A percentile compares a stretch with the other conserved stretches of the same genome.
Conservation (phyloP, 2,113 vertebrate species). For the Pitta sordida region DNA sequence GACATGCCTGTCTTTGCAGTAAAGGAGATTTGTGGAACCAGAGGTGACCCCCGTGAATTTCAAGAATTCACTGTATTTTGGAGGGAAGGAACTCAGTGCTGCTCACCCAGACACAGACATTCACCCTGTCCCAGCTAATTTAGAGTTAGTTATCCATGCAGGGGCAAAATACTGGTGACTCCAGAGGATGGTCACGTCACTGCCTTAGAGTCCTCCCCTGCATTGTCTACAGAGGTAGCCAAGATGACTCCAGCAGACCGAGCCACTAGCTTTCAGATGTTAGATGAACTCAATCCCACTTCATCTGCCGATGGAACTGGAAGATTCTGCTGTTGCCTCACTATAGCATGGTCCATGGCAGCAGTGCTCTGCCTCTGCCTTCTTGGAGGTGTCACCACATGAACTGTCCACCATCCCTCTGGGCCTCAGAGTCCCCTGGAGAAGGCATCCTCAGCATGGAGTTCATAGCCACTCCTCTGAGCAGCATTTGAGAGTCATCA, state of each 20-base stretch:
- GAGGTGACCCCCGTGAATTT: no score
- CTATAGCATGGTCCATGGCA: background rate
- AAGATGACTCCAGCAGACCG: background rate
- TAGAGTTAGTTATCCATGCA: background rate
- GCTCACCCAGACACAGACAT: background rate
- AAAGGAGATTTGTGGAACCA: no score
- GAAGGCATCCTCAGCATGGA: background rate
- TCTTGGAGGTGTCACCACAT: background rate
- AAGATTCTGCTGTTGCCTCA: background rate
- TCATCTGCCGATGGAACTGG: background rate
- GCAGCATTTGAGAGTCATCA: background rate
- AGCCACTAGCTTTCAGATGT: background rate
- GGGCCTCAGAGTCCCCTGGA: background rate
- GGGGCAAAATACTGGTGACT: background rate
- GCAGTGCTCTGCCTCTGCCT: background rate
- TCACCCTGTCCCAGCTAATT: background rate
- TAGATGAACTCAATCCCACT: background rate
- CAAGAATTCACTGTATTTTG: no score
- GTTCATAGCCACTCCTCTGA: background rate
- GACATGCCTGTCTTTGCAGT: no score
- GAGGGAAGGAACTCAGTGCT: background rate
- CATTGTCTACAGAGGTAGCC: background rate
- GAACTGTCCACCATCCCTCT: fast-evolving
- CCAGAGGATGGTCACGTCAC: background rate
- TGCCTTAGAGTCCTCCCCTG: background rate